These are phyloP conservation scores for Argentina silus DNA, from an alignment of 2,797 vertebrate genomes.

Conservation along the genomic window DNA sequence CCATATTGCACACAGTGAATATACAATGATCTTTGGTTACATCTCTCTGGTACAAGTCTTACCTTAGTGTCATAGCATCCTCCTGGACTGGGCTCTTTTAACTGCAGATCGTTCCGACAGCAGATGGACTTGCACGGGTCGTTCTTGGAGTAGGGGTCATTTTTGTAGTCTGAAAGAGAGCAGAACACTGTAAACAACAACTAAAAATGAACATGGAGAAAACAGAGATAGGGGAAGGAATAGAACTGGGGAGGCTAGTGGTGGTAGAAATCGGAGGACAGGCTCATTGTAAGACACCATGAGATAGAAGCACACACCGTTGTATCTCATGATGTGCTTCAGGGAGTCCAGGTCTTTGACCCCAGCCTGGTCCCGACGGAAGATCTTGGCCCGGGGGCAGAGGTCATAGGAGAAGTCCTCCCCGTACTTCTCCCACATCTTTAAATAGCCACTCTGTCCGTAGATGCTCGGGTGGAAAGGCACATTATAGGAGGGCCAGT, in stretches of 20 bases:
- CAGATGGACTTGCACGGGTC: conserved; percentile 92
- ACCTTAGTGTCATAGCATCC: conserved; percentile 97
- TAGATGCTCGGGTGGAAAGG: conserved; percentile 90
- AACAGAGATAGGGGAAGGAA: background rate
- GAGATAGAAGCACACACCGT: no score
- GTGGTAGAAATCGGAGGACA: no score
- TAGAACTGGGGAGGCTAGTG: no score
- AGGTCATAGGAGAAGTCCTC: conserved; percentile 91
- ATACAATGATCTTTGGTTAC: no score
- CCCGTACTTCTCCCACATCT: conserved; percentile 79
- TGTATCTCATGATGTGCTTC: conserved; percentile 93
- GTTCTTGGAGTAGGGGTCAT: conserved; percentile 83
- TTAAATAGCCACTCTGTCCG: conserved; percentile 83
- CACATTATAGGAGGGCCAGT: conserved; percentile 95
- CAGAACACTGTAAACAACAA: background rate
- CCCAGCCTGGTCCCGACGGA: conserved; percentile 87
- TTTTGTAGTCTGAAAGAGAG: conserved; percentile 82
- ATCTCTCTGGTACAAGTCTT: conserved; percentile 25
- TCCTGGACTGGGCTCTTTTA: conserved; percentile 69
- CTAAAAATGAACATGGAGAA: background rate
- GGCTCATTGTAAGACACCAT: background rate
- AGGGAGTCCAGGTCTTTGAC: conserved; percentile 84
- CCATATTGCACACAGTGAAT: background rate
- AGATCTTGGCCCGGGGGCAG: conserved; percentile 93
- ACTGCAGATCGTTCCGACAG: conserved; percentile 85